Base-by-base conservation (phyloP, 2,113 vertebrate genomes). In the Amphiprion ocellaris region DNA sequence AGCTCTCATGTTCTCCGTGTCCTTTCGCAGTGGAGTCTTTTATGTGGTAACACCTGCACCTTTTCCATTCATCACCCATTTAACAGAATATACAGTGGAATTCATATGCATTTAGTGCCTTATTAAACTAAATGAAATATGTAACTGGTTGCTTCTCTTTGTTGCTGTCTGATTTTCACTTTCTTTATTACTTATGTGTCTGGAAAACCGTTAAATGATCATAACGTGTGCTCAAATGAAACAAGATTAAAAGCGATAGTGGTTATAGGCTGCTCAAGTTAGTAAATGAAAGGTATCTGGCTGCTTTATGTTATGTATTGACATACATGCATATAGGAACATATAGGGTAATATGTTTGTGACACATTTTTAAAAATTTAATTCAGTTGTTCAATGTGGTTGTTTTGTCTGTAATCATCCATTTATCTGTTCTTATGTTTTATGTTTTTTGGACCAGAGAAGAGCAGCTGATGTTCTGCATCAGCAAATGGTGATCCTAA, bases 31-130 rank as follows among this genome's bases (percentile, higher is more conserved):
- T 2, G 24, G 53, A 74, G 49, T 65, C 62, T 77, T 82, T 82
- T 66, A 84, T 44, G 41, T 50, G 50, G 23, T 69, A 67, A 83
- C 21, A 46, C 70, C 64, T 6, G 23, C n/a, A 21, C 64, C 65
- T 66, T 73, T 76, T 86, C 76, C 62, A 89, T 80, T 80, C 68
- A 74, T 79, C 75, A 73, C 61, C 59, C 52, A 39, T 69, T 85
- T 73, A 75, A 80, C 37, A 71, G 63, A 70, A 69, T 52, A 47
- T 46, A 61, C 62, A 10, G 37, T 33, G 39, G 52, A 78, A 30
- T 69, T 74, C 69, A 83, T 28, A 53, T 56, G 71, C 52, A 82
- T 37, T 15, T 4, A 78, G 73, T 56, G 85, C 16, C 65, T 72
- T 71, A 74, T 84, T 66, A 84, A 82, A 78, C 4, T 56, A 49